Percentiles rank a stretch among this genome's conserved stretches.
Conservation (phyloP, 2,113 vertebrate species). For the Epinephelus cyanopodus region DNA sequence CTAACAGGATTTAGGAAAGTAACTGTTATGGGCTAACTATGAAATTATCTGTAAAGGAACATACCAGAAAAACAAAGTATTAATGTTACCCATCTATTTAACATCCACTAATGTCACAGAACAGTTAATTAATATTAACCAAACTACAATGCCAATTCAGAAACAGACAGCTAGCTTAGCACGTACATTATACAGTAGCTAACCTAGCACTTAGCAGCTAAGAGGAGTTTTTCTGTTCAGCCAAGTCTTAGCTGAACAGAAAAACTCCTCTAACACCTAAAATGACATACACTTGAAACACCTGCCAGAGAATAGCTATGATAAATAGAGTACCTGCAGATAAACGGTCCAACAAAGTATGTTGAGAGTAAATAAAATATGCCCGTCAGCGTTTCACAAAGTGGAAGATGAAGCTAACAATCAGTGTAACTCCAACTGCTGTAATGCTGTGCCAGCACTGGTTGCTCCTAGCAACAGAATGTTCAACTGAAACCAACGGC, state of each 20-base stretch:
- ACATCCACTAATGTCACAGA: not conserved
- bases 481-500: slow-evolving; percentile 24
- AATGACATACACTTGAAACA: not conserved
- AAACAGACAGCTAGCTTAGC: not conserved
- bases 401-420: not conserved
- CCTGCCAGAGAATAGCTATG: not conserved
- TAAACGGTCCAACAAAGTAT: not conserved
- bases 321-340: not conserved
- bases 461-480: slow-evolving; percentile 41
- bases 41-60: not conserved
- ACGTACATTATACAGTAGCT: not conserved
- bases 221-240: no score
- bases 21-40: not conserved
- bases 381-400: not conserved
- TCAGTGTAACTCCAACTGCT: not conserved
- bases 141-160: no score
- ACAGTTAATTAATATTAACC: not conserved
- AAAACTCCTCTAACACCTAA: not conserved
- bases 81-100: not conserved
- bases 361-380: not conserved
- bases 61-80: not conserved
- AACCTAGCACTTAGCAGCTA: not conserved
- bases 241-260: not conserved
- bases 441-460: not conserved
- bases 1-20: not conserved